Base-by-base conservation (phyloP, 2,113 vertebrate genomes). In the Pampusana beccarii region DNA sequence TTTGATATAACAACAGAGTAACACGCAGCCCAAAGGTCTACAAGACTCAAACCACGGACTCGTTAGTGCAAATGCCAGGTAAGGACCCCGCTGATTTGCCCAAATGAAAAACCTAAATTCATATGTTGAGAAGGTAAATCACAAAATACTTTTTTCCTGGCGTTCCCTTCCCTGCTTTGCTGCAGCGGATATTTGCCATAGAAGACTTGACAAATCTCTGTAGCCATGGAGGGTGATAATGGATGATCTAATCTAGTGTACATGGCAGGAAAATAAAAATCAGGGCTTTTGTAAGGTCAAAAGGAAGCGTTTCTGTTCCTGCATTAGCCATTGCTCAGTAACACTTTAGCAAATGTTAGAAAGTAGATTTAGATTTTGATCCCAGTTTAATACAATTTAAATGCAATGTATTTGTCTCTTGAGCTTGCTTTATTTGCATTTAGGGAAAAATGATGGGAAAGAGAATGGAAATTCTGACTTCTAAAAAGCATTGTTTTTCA, bases 181-280 rank as follows among this genome's bases (percentile, higher is more conserved):
- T 83, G 66, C 64, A 21, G 40, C 19, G 56, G 46, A 6, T 29
- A 5, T 92, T 94, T 82, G 64, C 60, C 70, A 10, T 18, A 33
- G 90, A 57, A 77, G 67, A 19, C 58, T 12, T 92, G 92, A 92
- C 56, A 93, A 65, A 90, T 50, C 54, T 57, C 53, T 82, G 46
- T 31, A 44, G 90, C 66, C 75, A n/a, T 48, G 17, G 53, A 75
- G 73, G 38, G 4, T 92, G 83, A 40, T 77, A 92, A 83, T 12
- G 73, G 72, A 93, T 93, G 80, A 93, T 83, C 67, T 70, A 77
- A 94, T 86, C 73, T 73, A 4, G 4, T 9, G 18, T 14, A 84
- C 8, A 1, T 46, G 91, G 88, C 73, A 87, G 90, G 73, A 84
- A 87, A 94, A 87, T 84, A 94, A 93, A 95, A 94, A 65, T 34